Evolutionary conservation across 2,888 invertebrate genomes (phyloP).

Genomic region (Drosophila nr. perissopoda): DNA sequence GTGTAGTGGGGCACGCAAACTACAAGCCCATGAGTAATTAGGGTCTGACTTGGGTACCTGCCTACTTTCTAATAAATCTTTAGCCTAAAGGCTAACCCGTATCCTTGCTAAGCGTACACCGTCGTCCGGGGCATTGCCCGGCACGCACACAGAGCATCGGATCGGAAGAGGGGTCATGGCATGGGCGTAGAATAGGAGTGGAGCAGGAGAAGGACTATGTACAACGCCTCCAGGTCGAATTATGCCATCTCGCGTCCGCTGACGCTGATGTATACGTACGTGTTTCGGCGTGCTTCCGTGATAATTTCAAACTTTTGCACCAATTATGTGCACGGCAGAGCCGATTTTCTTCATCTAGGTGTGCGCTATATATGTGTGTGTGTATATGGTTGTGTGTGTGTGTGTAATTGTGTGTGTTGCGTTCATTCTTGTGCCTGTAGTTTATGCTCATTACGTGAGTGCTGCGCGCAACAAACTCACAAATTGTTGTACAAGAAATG

Average conservation of each 20-base stretch:
- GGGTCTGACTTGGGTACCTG: constrained; percentile 70
- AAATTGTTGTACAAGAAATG: constrained; percentile 77
- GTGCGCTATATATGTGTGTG: constrained; percentile 20
- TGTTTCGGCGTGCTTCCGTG: constrained; percentile 77
- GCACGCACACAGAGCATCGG: constrained; percentile 21
- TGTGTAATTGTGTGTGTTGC: constrained; percentile 30
- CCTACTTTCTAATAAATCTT: constrained; percentile 71
- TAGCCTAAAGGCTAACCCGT: constrained; percentile 49
- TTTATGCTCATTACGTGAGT: constrained; percentile 78
- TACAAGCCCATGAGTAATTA: constrained; percentile 70
- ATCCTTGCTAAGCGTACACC: constrained; percentile 20
- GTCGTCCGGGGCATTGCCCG: constrained; percentile 54
- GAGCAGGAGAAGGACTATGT: constrained; percentile 22
- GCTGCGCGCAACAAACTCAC: constrained; percentile 73
- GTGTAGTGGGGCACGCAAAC: constrained; percentile 29
- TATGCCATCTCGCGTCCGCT: constrained; percentile 72
- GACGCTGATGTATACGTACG: constrained; percentile 72
- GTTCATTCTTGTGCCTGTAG: constrained; percentile 70
- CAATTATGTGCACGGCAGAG: constrained; percentile 76
- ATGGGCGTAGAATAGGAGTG: not conserved
- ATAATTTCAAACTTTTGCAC: constrained; percentile 79
- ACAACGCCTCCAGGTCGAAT: constrained; percentile 44
- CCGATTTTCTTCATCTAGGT: constrained; percentile 57
- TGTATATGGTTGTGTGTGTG: constrained; percentile 7
- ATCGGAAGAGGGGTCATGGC: not conserved